Evolutionary conservation across 2,888 invertebrate species (phyloP), one percentile per base, ranked within the genome.

Genomic region (Elegia similella): DNA sequence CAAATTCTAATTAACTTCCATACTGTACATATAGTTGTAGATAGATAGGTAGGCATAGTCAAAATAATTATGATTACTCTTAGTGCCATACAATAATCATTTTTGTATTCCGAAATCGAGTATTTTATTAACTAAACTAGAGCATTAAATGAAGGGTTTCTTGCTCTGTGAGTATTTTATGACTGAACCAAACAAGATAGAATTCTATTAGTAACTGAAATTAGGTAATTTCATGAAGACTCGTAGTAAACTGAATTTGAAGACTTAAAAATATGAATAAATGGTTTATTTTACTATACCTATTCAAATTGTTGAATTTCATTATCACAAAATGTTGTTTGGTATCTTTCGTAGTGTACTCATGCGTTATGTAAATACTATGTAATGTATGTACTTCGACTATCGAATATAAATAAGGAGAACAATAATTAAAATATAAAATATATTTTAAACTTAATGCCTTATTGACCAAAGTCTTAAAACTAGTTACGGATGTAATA

Each of bases 391-490:
- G 79, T 84, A 86, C 76, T 74, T 76, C 76, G 77, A 83, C 75
- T 86, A 87, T 82, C 85, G 84, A 88, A 81, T 80, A 76, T 83
- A 86, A 83, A 80, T 75, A 87, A 87, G 86, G 73, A 88, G 89
- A 91, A 89, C 89, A 91, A 89, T 89, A 90, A 90, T 89, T 88
- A 89, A 89, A 88, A 79, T 82, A 76, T 76, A 82, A 84, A 81
- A 86, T 88, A 86, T 88, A 88, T 88, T 89, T 89, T 88, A 88
- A 90, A 90, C 88, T 90, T 91, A 89, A 89, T 90, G 91, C 91
- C 91, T 91, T 91, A 91, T 89, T 91, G 91, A 91, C 91, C 91
- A 91, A 91, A 90, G 90, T 90, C 90, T 89, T 87, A 88, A 89
- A 89, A 89, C 90, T 91, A 91, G 88, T 88, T 88, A 84, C 76